Base-by-base conservation (phyloP, 2,888 invertebrate genomes). In the Camponotus fellah region DNA sequence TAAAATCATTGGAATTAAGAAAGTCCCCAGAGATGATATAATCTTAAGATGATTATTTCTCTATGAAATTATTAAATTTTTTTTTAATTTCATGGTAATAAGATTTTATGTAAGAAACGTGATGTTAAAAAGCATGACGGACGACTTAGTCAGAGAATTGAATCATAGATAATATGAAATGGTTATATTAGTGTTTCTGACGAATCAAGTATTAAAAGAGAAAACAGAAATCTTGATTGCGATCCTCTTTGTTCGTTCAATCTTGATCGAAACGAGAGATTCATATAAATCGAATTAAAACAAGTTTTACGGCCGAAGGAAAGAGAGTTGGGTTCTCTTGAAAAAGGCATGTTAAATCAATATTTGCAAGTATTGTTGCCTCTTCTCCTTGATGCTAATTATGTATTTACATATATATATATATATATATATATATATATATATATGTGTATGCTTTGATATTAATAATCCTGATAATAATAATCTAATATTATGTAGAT, bases 171-270 rank as follows among this genome's bases (percentile, higher is more conserved):
- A 26, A 26, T 82, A 85, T 77, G 69, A 84, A 86, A 87, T 82
- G 85, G 86, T 90, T 84, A 82, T 86, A 85, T 89, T 87, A 85
- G 90, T 88, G 62, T 89, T 87, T 83, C 74, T 82, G 87, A 86
- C 84, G 83, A 87, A 89, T 76, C 81, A 80, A 81, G 81, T 83
- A 89, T 81, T 86, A 86, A 83, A 69, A 83, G 89, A 89, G 85
- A 79, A 87, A 84, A 77, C 21, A 82, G 85, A 83, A 82, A 79
- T 82, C 85, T 79, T 88, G 90, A 89, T 87, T 85, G 85, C 89
- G 79, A 89, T 69, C 85, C 85, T 86, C 64, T 17, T 53, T 49
- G 81, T 82, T 62, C 56, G 58, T 60, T 60, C 83, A 64, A 37
- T 81, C 53, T 64, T 32, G 53, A n/a, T 66, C 26, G 14, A 66